These are phyloP conservation scores for Odocoileus hemionus DNA, from an alignment of 2,113 vertebrate genomes.

Conservation along the genomic window DNA sequence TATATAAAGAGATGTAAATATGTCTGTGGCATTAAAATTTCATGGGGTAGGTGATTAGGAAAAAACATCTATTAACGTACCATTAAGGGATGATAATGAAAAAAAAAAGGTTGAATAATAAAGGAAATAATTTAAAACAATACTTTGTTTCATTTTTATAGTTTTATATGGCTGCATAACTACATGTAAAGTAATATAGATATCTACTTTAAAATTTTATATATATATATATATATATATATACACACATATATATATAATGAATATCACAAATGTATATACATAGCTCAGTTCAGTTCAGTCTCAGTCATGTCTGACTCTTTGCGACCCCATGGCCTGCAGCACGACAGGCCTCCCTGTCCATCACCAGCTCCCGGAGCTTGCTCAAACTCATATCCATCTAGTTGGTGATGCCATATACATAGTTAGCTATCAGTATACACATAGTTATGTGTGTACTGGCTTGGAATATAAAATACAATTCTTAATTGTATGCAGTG, in stretches of 20 bases:
- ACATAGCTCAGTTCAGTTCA: neutral
- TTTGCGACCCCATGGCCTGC: neutral
- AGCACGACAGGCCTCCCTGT: neutral
- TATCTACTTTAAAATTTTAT: neutral
- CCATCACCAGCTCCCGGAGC: neutral
- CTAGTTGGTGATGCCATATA: neutral
- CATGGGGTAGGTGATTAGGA: neutral
- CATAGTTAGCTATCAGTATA: neutral
- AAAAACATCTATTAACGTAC: neutral
- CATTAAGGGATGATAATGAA: neutral
- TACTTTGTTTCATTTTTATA: neutral
- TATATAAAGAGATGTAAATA: neutral
- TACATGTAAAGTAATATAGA: neutral
- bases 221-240: neutral
- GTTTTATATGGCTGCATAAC: neutral
- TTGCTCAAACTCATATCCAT: neutral
- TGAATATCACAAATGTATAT: neutral
- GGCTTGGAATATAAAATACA: neutral
- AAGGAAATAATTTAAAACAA: neutral
- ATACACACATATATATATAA: neutral
- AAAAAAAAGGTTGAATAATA: neutral
- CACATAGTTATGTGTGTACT: neutral
- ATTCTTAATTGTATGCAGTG: neutral
- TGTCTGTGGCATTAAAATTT: neutral
- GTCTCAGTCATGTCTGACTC: neutral